Base-by-base conservation (phyloP, 2,888 invertebrate genomes). In the Hydrotaea diabolus region DNA sequence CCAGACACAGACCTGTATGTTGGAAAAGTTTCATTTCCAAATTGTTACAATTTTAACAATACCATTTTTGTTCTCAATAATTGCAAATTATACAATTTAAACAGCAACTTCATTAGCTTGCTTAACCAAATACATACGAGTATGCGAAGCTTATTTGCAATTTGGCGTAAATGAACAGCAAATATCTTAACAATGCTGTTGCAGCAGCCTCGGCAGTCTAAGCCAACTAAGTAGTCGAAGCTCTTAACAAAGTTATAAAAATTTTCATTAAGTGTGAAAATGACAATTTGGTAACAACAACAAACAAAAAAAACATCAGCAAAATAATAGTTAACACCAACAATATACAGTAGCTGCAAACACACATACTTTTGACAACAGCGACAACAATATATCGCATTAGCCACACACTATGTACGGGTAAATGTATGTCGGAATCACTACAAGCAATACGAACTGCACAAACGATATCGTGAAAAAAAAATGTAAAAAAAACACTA, bases 251-350 rank as follows among this genome's bases (percentile, higher is more conserved):
- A 84, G 83, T 84, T 80, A 72, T 80, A 77, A 83, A 59, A 80
- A 77, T 78, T 77, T 84, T 80, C 75, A 80, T 80, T 80, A 80
- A 84, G 83, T 84, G 83, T 72, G 80, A 84, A 84, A 80, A 84
- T 72, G 80, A 84, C 80, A 80, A 84, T 84, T 84, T 77, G 59
- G 76, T 77, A 80, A 69, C 57, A 74, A 73, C 66, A 82, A 74
- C n/a, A 77, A 23, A 31, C 75, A 76, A 71, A 19, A 8, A 26
- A 55, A 72, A 46, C 49, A 66, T 19, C 23, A 62, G 64, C 39
- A 46, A 77, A 69, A 59, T 66, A 80, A 74, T 62, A 78, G 72
- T 72, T 72, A 62, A 36, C 57, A 76, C 26, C 2, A 43, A 69
- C 13, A 69, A 69, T 15, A 62, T 31, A 21, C 55, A 71, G 71